Evolutionary conservation across 2,888 invertebrate genomes (phyloP).

Genomic region (Ditula angustiorana): DNA sequence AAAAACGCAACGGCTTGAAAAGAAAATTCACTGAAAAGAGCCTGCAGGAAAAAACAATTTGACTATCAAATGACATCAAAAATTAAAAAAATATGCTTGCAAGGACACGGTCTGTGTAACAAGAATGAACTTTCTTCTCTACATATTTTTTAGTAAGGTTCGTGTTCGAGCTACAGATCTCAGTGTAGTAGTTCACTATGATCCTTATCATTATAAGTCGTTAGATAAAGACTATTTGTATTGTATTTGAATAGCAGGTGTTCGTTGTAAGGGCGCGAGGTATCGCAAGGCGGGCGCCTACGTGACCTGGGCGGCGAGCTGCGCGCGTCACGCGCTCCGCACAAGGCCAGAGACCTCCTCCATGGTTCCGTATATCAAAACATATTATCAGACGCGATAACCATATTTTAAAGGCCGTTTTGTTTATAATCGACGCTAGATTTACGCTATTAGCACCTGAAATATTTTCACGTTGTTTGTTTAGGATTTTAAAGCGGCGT

Average conservation of each 20-base stretch:
- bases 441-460: conserved; percentile 7
- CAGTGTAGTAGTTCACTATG: too few species aligned
- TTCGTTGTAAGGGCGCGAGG: background rate
- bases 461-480: conserved; percentile 5
- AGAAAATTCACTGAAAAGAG: too few species aligned
- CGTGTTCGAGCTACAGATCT: too few species aligned
- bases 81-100: too few species aligned
- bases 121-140: too few species aligned
- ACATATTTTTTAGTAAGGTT: too few species aligned
- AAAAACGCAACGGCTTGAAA: too few species aligned
- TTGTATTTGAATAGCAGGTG: background rate
- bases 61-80: too few species aligned
- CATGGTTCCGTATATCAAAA: conserved; percentile 29
- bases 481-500: background rate
- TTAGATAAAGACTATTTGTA: background rate
- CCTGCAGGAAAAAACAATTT: too few species aligned
- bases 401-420: conserved; percentile 26
- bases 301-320: conserved; percentile 70
- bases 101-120: too few species aligned
- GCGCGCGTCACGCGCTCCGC: conserved; percentile 43
- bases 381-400: conserved; percentile 31
- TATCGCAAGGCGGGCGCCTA: conserved; percentile 55
- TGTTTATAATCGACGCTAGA: conserved; percentile 29
- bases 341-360: conserved; percentile 59
- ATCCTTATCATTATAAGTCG: background rate